Percentiles rank a stretch among this genome's conserved stretches.
phyloP scores from a whole-genome alignment of 2,888 invertebrate species.

The Taenaris catops region DNA sequence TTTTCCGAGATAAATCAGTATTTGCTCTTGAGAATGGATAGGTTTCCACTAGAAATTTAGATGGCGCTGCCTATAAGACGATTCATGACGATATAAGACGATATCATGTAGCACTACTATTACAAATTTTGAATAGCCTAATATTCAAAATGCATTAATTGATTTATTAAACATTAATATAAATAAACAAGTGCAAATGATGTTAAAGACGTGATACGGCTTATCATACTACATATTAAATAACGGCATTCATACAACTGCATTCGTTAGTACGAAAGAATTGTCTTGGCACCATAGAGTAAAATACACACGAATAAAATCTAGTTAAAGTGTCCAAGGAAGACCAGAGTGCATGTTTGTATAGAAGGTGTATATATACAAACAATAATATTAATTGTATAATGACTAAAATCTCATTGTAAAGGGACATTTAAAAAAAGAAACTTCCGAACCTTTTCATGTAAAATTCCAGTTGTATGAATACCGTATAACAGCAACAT shows the following conservation, averaged over 20 bases:
- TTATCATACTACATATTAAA: neutral
- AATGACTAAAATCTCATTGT: constrained; percentile 1
- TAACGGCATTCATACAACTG: constrained; percentile 2
- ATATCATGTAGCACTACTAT: no score
- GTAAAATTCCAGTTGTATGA: constrained; percentile 12
- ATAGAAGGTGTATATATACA: no score
- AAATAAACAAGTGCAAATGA: constrained; percentile 3
- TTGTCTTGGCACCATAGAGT: constrained; percentile 9
- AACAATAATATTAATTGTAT: neutral
- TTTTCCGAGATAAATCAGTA: no score
- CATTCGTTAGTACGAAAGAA: neutral
- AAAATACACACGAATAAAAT: constrained; percentile 4
- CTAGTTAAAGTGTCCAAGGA: constrained; percentile 11
- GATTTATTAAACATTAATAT: no score
- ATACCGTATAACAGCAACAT: constrained; percentile 22
- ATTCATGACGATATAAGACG: no score
- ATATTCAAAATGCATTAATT: no score
- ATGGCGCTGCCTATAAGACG: no score
- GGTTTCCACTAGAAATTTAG: no score
- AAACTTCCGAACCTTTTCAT: no score
- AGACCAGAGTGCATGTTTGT: constrained; percentile 10
- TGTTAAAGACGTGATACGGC: neutral
- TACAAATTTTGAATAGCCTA: no score
- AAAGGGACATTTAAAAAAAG: constrained; percentile 6
- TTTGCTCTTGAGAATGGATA: no score